Evolutionary conservation across 2,113 vertebrate genomes (phyloP).

Genomic region (Scartelaos histophorus): DNA sequence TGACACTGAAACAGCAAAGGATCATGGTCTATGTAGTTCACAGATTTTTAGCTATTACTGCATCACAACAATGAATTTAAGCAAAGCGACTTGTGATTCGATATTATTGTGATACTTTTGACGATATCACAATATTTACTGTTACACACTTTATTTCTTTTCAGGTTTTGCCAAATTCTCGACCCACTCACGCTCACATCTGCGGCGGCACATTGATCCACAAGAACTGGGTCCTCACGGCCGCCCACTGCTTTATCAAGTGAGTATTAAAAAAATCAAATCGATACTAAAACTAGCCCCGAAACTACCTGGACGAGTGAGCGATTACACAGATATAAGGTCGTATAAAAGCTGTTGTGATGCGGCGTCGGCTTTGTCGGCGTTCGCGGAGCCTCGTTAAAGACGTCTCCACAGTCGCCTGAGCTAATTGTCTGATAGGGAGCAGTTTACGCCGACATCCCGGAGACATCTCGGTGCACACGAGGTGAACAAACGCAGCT

Average conservation of each 20-base stretch:
- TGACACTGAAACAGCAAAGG: too few relatives aligned
- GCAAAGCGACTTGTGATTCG: too few relatives aligned
- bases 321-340: too few relatives aligned
- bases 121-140: too few relatives aligned
- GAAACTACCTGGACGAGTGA: too few relatives aligned
- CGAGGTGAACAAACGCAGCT: background rate
- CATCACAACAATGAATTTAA: too few relatives aligned
- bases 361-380: constrained; percentile 15
- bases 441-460: constrained; percentile 4
- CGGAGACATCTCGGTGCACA: background rate
- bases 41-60: too few relatives aligned
- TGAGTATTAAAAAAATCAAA: constrained; percentile 22
- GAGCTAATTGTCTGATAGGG: constrained; percentile 26
- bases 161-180: constrained; percentile 77
- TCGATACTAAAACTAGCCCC: too few relatives aligned
- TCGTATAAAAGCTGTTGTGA: background rate
- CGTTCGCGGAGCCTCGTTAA: constrained; percentile 25
- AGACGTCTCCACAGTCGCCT: constrained; percentile 10
- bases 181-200: constrained; percentile 69
- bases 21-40: too few relatives aligned
- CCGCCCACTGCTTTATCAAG: constrained; percentile 79
- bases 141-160: constrained; percentile 25
- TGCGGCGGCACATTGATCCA: constrained; percentile 79
- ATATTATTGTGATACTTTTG: too few relatives aligned
- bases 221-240: constrained; percentile 77